phyloP scores from a whole-genome alignment of 2,888 invertebrate species.

The Drosophila flavopinicola region DNA sequence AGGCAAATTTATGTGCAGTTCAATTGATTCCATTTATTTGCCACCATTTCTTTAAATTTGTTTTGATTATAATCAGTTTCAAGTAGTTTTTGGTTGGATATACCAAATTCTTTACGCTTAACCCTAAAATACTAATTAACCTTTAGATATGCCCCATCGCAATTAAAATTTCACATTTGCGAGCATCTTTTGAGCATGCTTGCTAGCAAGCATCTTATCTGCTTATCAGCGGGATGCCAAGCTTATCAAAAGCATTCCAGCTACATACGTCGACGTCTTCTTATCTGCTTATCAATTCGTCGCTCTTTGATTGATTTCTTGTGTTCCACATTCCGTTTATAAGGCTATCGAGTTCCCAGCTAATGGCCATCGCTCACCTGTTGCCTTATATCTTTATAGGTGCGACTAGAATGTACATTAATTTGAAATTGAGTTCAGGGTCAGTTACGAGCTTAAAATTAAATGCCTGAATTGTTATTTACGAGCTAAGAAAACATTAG shows the following conservation, averaged over 20 bases:
- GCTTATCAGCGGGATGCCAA: no score
- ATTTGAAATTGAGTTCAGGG: conserved; percentile 49
- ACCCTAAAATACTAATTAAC: no score
- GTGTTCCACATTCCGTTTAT: conserved; percentile 43
- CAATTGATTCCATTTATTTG: no score
- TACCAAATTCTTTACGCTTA: no score
- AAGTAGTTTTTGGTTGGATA: no score
- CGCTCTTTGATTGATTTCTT: conserved; percentile 52
- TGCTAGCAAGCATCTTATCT: conserved; percentile 20
- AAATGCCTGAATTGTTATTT: conserved; percentile 7
- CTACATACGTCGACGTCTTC: conserved; percentile 1
- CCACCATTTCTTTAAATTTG: no score
- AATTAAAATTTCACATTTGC: no score
- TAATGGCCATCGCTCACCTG: conserved; percentile 39
- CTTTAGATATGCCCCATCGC: no score
- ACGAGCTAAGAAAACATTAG: conserved; percentile 2
- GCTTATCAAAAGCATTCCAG: conserved; percentile 5
- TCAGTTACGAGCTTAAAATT: conserved; percentile 6
- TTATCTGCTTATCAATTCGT: conserved; percentile 46
- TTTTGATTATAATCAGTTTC: no score
- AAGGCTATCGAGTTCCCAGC: conserved; percentile 32
- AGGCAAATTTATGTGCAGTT: no score
- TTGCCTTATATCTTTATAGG: not conserved
- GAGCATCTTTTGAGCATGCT: conserved; percentile 11
- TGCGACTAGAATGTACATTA: conserved; percentile 22